Evolutionary conservation across 2,888 invertebrate species (phyloP), one percentile per base, ranked within the genome.

Genomic region (Catocala sponsa): DNA sequence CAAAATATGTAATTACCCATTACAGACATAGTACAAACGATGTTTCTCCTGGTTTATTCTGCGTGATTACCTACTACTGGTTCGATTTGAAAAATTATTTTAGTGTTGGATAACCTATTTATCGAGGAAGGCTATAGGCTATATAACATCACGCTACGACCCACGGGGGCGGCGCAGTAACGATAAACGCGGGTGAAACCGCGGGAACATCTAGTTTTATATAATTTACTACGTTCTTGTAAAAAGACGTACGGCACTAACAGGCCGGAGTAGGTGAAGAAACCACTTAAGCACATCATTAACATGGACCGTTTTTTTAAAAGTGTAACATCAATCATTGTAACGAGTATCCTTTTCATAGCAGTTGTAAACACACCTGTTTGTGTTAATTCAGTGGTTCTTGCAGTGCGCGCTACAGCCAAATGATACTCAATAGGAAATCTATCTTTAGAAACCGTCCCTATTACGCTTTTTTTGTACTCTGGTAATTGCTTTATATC

Each of bases 341-440:
- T 91, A 10, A 88, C 90, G 25, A 92, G 74, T 59, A 91, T 84
- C 76, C 92, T 85, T 76, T 91, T 82, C 12, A 82, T 84, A 11
- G 91, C 90, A 32, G 86, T 90, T 4, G 91, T 90, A 61, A 86
- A 91, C 11, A 91, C 79, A 12, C 91, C 91, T 64, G 84, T 78
- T 72, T 92, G 91, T 44, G 76, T 69, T 57, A 92, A 79, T 76
- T 92, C 92, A 2, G 72, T 79, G n/a, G 85, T 79, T 12, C 90
- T 85, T 11, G 86, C 88, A 10, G 91, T 89, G 58, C 92, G 84
- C 33, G 91, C 87, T 43, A 92, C 91, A 32, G 91, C 90, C 66
- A 92, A 68, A 65, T 91, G 91, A 78, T 92, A 92, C 74, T 92
- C 91, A 12, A 91, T 80, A n/a, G 91, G 91, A 5, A 90, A 90